Evolutionary conservation across 2,888 invertebrate species (phyloP).

Genomic region (Ophion ventricosus): DNA sequence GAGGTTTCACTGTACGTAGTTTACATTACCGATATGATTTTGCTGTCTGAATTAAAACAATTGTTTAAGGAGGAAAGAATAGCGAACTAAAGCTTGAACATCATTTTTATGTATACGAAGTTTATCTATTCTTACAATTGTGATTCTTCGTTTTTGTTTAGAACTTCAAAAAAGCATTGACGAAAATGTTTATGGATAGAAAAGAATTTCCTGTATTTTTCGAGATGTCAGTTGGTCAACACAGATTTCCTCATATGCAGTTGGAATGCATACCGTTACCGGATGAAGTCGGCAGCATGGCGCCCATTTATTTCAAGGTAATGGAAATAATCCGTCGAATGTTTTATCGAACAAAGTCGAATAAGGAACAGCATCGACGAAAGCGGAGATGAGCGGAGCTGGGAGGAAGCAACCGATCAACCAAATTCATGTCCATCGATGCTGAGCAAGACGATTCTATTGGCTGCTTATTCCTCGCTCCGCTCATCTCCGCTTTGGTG

Average conservation of each 20-base stretch:
- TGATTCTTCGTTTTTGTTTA: conserved; percentile 76
- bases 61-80: no score
- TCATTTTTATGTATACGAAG: background rate
- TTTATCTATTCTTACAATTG: background rate
- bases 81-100: no score
- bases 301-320: conserved; percentile 97
- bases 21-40: no score
- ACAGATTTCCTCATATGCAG: conserved; percentile 92
- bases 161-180: conserved; percentile 91
- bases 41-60: no score
- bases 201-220: conserved; percentile 94
- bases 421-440: no score
- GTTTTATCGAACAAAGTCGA: background rate
- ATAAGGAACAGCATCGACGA: no score
- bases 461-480: no score
- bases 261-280: conserved; percentile 96
- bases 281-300: conserved; percentile 92
- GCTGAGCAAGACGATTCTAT: no score
- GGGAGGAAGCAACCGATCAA: no score
- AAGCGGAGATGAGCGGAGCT: no score
- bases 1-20: no score
- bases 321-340: background rate
- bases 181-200: conserved; percentile 89
- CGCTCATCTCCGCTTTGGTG: no score
- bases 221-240: conserved; percentile 92